Conservation (phyloP, 1,140 invertebrate species). For the Cydia amplana region DNA sequence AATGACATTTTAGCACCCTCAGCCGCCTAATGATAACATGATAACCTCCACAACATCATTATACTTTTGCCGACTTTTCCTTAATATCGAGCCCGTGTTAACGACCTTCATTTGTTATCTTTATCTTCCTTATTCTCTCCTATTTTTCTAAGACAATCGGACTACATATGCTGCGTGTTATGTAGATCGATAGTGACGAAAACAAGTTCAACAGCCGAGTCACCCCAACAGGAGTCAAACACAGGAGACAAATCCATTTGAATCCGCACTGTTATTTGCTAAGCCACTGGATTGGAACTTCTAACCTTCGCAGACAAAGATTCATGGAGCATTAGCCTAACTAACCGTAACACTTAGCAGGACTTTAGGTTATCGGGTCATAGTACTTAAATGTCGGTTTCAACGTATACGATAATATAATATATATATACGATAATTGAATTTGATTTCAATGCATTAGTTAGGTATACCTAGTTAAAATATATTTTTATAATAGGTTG, state of each 20-base stretch:
- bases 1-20: no score
- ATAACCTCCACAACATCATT: background rate
- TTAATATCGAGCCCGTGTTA: background rate
- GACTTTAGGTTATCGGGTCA: background rate
- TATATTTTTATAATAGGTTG: no score
- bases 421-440: background rate
- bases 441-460: no score
- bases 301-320: background rate
- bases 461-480: no score
- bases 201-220: constrained; percentile 27
- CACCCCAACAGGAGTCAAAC: background rate
- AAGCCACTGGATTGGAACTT: background rate
- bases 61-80: background rate
- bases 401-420: background rate
- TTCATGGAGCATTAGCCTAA: background rate
- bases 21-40: background rate
- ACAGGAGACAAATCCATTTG: background rate
- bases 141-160: constrained; percentile 1
- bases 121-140: background rate
- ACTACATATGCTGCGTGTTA: background rate
- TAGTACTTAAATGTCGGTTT: background rate
- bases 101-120: background rate
- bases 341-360: background rate
- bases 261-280: background rate
- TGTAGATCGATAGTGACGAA: constrained; percentile 1